A percentile compares a stretch with the other conserved stretches of the same genome.
These are phyloP conservation scores for Orchestes rusci DNA, from an alignment of 2,888 invertebrate species.

Conservation along the genomic window DNA sequence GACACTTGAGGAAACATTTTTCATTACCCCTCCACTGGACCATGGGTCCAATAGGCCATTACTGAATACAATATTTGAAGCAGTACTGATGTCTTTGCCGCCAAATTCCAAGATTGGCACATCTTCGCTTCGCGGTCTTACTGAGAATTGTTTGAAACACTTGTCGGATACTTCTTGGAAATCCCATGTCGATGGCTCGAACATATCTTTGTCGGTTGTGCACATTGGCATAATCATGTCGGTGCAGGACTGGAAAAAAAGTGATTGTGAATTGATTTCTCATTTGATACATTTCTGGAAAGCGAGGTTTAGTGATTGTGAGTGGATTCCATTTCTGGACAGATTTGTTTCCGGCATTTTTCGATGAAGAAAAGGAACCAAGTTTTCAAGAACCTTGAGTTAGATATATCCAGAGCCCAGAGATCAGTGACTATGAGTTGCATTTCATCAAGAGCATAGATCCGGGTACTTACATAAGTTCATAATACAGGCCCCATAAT, in stretches of 20 bases:
- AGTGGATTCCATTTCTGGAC: too few relatives aligned
- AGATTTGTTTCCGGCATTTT: too few relatives aligned
- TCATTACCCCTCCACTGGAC: slow-evolving; percentile 76
- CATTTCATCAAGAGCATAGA: too few relatives aligned
- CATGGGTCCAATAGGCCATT: slow-evolving; percentile 85
- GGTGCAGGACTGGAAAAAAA: slow-evolving; percentile 69
- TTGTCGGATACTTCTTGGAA: slow-evolving; percentile 41
- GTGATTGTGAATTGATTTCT: too few relatives aligned
- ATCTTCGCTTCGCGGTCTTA: slow-evolving; percentile 50
- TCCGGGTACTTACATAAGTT: too few relatives aligned
- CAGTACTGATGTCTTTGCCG: slow-evolving; percentile 60
- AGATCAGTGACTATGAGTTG: too few relatives aligned
- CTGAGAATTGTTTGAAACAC: slow-evolving; percentile 17
- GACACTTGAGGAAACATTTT: slow-evolving; percentile 58
- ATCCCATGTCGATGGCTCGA: slow-evolving; percentile 70
- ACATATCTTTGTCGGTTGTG: slow-evolving; percentile 67
- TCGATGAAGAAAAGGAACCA: too few relatives aligned
- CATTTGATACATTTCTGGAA: too few relatives aligned
- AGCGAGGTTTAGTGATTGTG: too few relatives aligned
- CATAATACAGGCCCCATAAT: too few relatives aligned
- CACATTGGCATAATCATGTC: slow-evolving; percentile 98
- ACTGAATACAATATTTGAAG: slow-evolving; percentile 70
- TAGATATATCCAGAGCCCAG: too few relatives aligned
- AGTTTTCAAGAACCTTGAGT: too few relatives aligned
- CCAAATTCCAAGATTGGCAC: slow-evolving; percentile 69